Conservation (phyloP, 1,140 invertebrate genomes). For the Sarcophaga bullata region DNA sequence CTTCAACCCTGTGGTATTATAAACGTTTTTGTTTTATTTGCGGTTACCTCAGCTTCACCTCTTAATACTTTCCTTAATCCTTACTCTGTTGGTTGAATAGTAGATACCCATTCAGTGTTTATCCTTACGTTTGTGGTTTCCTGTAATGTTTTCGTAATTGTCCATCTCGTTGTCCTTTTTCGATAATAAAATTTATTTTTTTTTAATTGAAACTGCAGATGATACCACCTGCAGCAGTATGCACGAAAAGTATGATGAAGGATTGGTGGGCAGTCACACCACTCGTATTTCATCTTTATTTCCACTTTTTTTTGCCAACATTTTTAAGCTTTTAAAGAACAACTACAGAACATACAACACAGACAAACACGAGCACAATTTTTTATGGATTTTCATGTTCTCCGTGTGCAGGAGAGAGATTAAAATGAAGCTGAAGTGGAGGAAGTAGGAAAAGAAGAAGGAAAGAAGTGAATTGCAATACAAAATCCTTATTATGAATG, state of each 20-base stretch:
- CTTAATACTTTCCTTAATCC: too few relatives aligned
- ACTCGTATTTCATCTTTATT: neutral
- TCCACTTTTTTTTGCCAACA: neutral
- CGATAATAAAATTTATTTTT: neutral
- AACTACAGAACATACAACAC: too few relatives aligned
- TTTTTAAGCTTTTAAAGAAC: neutral
- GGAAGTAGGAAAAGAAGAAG: neutral
- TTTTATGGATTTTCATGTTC: constrained; percentile 14
- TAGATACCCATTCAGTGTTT: too few relatives aligned
- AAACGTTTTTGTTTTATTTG: too few relatives aligned
- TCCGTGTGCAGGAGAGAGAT: neutral
- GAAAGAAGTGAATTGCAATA: neutral
- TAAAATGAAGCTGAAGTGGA: neutral
- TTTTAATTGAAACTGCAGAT: constrained; percentile 15
- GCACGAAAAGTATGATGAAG: too few relatives aligned
- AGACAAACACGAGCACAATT: neutral
- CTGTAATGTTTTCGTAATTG: neutral
- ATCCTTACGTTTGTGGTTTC: neutral
- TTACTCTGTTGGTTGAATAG: too few relatives aligned
- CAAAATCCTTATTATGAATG: neutral
- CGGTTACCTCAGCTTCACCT: too few relatives aligned
- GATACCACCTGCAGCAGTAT: neutral
- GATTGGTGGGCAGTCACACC: too few relatives aligned
- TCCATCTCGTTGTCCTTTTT: neutral
- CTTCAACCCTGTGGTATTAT: too few relatives aligned